Base-by-base conservation (phyloP, 2,888 invertebrate species). In the Torymus texanus region DNA sequence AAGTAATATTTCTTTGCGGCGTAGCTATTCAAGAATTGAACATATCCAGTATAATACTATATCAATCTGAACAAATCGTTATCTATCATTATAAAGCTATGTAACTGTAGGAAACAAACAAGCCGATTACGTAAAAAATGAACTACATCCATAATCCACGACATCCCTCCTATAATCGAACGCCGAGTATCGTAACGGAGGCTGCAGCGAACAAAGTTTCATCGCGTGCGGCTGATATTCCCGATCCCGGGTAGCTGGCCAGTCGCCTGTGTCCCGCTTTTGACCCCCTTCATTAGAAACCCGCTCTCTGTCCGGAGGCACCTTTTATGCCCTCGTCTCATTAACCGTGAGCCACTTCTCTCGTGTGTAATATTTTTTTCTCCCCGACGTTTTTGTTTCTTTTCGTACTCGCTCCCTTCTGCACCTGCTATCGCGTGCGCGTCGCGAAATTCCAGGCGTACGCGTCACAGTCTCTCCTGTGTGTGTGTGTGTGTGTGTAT, bases 241-340 rank as follows among this genome's bases (percentile, higher is more conserved):
- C n/a, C 50, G 61, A 71, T 59, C 16, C 41, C 41, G 41, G 41
- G 5, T 5, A 8, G 41, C 41, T 8, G 10, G 8, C 41, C 41
- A 41, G 41, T 41, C 41, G 41, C 41, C 21, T 59, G 41, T 21
- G 58, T 59, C 51, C 58, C 61, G 13, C 24, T 21, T 41, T 41
- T 51, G 58, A 58, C 24, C 53, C 51, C 67, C 75, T 51, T 75
- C 67, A 75, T 75, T 67, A 75, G 58, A 75, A 67, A 51, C 29
- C 61, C 4, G 59, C 14, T 3, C 14, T 3, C 75, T 24, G 41
- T 41, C 41, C 41, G 41, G 41, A 41, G 41, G 41, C 41, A 8
- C 41, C 12, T 56, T 65, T 65, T 56, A 65, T 59, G 58, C n/a
- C 2, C 29, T 16, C 21, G 63, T 59, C 66, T 58, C 59, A 16